phyloP scores from a whole-genome alignment of 2,113 vertebrate species.

The Xenopus borealis region DNA sequence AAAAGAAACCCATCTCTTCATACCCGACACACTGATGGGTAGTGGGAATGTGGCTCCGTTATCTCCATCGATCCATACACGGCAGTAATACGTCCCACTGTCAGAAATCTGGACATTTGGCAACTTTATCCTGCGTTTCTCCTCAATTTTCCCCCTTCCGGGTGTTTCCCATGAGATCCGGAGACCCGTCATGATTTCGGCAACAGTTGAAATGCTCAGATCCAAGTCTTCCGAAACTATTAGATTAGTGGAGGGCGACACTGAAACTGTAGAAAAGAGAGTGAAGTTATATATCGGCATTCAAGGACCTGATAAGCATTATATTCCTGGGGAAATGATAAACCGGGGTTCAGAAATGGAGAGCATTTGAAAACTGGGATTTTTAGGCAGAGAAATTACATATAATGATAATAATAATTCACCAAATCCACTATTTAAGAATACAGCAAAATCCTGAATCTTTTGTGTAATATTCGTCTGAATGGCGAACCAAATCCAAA shows the following conservation, averaged over 20 bases:
- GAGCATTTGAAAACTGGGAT: too few species aligned
- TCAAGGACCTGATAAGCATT: too few species aligned
- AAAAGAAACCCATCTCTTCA: too few species aligned
- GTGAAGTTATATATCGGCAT: background rate
- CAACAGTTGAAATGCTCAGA: background rate
- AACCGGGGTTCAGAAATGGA: too few species aligned
- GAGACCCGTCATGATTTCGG: background rate
- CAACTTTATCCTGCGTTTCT: background rate
- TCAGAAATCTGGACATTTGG: background rate
- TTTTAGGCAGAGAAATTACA: too few species aligned
- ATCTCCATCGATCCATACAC: background rate
- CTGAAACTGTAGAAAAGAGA: slow-evolving; percentile 6
- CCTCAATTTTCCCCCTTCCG: background rate
- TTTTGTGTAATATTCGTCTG: too few species aligned
- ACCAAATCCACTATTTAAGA: too few species aligned
- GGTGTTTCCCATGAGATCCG: background rate
- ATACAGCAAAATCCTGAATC: too few species aligned
- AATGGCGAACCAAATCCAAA: too few species aligned
- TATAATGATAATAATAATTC: too few species aligned
- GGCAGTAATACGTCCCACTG: background rate
- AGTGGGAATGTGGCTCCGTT: background rate
- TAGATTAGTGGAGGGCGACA: background rate
- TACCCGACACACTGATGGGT: background rate
- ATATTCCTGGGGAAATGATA: too few species aligned
- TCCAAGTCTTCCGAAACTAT: slow-evolving; percentile 2